Evolutionary conservation across 2,888 invertebrate genomes (phyloP), one percentile per base, ranked within the genome.

Genomic region (Aromia moschata): DNA sequence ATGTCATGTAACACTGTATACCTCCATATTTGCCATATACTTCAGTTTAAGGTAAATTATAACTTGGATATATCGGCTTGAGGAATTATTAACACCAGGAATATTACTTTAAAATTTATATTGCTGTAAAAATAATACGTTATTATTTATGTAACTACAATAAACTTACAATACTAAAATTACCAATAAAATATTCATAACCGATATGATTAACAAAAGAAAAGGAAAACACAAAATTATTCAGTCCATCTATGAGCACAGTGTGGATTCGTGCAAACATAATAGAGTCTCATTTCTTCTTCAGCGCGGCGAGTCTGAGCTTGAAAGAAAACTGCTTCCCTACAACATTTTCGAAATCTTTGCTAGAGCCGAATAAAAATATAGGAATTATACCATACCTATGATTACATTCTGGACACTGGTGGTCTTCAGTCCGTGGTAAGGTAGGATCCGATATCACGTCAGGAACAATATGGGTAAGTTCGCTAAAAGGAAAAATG

Each of bases 371-470:
- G 1, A 2, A 10, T 30, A 30, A 17, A 51, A 25, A 15, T 44
- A 2, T 31, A 4, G 15, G 18, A n/a, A 53, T n/a, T 31, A 43
- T 10, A 7, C n/a, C 10, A 2, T 66, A 70, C 80, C 93, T 86
- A 79, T 97, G 93, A 64, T 89, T 88, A 81, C 99, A 99, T 78
- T 94, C 94, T 0, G 98, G 98, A 79, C 99, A 99, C 56, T 94
- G 94, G 81, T 99, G 99, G 74, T 99, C 98, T 79, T 98, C 97
- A 0, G 99, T 98, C 67, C 98, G 87, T 0, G 99, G 99, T 61
- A 99, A 82, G 0, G 99, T 99, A 2, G 99, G 99, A 79, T 99
- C 99, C 41, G 97, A 95, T 64, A 98, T 94, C 0, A 99, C 98
- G 80, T 99, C 99, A 0, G 97, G 93, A 53, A 97, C 96, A 72